Percentiles rank a stretch among this genome's conserved stretches.
phyloP scores from a whole-genome alignment of 2,888 invertebrate genomes.

The Oligia strigilis region DNA sequence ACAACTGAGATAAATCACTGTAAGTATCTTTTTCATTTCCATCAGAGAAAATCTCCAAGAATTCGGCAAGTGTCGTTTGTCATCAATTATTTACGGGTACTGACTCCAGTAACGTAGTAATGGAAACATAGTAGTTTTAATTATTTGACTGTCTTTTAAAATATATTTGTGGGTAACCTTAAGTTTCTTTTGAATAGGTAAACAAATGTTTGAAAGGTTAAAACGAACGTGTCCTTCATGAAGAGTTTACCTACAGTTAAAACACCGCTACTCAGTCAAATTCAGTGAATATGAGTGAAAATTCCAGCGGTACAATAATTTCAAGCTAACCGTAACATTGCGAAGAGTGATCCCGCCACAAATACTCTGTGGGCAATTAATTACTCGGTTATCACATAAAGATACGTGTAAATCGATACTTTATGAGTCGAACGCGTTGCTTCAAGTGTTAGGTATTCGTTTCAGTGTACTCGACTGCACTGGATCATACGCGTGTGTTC shows the following conservation, averaged over 20 bases:
- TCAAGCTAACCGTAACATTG: slow-evolving; percentile 50
- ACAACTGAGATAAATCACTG: slow-evolving; percentile 61
- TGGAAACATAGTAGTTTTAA: slow-evolving; percentile 27
- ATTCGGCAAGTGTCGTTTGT: slow-evolving; percentile 63
- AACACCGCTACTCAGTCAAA: not conserved
- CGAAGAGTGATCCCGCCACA: slow-evolving; percentile 59
- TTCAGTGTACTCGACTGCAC: slow-evolving; percentile 75
- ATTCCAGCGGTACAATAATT: slow-evolving; percentile 41
- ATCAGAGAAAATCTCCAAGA: slow-evolving; percentile 58
- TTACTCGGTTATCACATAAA: slow-evolving; percentile 69
- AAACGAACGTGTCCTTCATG: not conserved
- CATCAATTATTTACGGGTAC: slow-evolving; percentile 59
- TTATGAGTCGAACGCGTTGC: slow-evolving; percentile 70
- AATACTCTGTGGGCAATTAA: slow-evolving; percentile 69
- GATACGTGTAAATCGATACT: slow-evolving; percentile 75
- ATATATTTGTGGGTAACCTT: not conserved
- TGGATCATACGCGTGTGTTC: slow-evolving; percentile 84
- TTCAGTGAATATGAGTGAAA: slow-evolving; percentile 26
- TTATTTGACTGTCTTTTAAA: not conserved
- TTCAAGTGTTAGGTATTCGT: slow-evolving; percentile 84
- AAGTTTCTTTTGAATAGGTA: not conserved
- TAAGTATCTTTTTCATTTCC: slow-evolving; percentile 49
- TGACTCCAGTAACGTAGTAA: slow-evolving; percentile 46
- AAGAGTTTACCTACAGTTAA: not conserved
- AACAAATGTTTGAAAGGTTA: not conserved